A percentile compares a stretch with the other conserved stretches of the same genome.
Conservation (phyloP, 2,888 invertebrate species). For the Sphecodes monilicornis region DNA sequence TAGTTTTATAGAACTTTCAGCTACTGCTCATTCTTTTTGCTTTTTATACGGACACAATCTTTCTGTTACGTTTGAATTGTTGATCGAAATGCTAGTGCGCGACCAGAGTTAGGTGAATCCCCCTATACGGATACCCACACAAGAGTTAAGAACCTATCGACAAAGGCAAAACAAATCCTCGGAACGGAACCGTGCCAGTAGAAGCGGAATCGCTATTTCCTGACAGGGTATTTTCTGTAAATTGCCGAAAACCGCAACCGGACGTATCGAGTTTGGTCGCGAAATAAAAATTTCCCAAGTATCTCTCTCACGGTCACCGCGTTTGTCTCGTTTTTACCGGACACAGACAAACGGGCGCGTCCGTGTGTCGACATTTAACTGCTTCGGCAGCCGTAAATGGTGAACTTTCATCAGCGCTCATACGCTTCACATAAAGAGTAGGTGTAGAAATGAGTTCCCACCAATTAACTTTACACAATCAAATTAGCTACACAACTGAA, state of each 20-base stretch:
- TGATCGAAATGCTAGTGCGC: neutral
- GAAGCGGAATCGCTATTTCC: neutral
- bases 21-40: neutral
- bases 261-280: neutral
- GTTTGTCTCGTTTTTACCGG: neutral
- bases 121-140: neutral
- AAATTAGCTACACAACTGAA: neutral
- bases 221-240: slow-evolving; percentile 8
- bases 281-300: slow-evolving; percentile 3
- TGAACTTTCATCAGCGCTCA: neutral
- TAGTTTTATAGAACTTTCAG: neutral
- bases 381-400: neutral
- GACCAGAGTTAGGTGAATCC: neutral
- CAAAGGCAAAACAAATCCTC: neutral
- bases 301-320: neutral
- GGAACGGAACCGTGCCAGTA: neutral
- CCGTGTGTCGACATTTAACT: neutral
- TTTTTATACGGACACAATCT: neutral
- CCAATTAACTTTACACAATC: neutral
- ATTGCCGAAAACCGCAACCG: slow-evolving; percentile 2
- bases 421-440: too few relatives aligned
- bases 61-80: neutral
- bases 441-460: neutral
- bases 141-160: slow-evolving; percentile 3
- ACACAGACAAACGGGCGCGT: neutral